Evolutionary conservation across 2,797 vertebrate species (phyloP).

Genomic region (Xenops minutus): DNA sequence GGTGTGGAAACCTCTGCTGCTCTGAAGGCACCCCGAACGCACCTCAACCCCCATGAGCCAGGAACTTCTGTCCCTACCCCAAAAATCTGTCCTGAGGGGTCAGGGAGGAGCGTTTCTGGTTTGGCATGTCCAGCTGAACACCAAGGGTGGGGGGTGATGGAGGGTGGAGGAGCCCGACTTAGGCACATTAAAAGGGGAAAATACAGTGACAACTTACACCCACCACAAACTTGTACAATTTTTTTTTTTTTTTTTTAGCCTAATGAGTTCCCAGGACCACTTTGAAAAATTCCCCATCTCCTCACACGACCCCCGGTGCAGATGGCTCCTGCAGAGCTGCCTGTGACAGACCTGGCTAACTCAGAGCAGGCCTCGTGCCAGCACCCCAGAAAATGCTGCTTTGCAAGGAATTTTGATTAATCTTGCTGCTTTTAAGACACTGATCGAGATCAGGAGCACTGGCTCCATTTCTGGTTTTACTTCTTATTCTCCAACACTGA

Average conservation of each 20-base stretch:
- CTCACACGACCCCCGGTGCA: fast-evolving
- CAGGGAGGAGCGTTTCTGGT: fast-evolving
- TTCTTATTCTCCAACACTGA: background rate
- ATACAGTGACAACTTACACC: background rate
- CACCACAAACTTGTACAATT: background rate
- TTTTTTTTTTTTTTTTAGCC: background rate
- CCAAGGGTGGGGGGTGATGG: background rate
- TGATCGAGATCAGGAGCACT: background rate
- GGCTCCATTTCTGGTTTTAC: background rate
- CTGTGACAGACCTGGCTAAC: background rate
- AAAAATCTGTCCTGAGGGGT: background rate
- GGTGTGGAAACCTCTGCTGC: background rate
- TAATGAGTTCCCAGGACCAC: background rate
- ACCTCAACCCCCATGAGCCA: background rate
- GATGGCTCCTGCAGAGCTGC: fast-evolving
- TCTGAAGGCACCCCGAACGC: fast-evolving
- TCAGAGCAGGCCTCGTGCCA: fast-evolving
- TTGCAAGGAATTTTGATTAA: background rate
- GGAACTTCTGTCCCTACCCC: background rate
- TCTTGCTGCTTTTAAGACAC: background rate
- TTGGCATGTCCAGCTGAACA: fast-evolving
- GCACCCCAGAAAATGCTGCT: background rate
- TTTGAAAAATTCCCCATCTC: background rate
- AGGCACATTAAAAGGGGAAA: background rate
- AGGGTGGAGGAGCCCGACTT: fast-evolving